Conservation (phyloP, 30 jellyfish, hydroid and myxozoan genomes). For the Pseudorhiza aurosa region DNA sequence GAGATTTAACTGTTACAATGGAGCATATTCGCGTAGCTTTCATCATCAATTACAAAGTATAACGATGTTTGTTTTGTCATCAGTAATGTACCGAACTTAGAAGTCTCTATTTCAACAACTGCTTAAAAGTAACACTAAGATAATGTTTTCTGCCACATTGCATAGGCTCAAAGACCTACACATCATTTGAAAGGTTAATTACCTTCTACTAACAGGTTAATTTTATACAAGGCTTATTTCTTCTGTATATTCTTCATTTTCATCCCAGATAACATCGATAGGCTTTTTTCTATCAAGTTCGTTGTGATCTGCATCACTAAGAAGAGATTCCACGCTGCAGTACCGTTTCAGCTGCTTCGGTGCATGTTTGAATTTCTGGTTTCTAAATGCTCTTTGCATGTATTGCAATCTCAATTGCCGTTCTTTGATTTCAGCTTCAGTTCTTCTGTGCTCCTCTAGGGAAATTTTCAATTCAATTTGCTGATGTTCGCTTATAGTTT, state of each 20-base stretch:
- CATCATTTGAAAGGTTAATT: too few species aligned
- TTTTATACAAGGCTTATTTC: slow-evolving; percentile 51
- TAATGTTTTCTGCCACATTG: too few species aligned
- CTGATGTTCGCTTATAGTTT: slow-evolving; percentile 39
- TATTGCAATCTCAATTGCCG: slow-evolving; percentile 11
- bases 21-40: too few species aligned
- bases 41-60: too few species aligned
- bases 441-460: background rate
- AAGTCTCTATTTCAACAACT: too few species aligned
- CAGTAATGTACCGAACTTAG: too few species aligned
- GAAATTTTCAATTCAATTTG: slow-evolving; percentile 15
- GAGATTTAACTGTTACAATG: too few species aligned
- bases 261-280: slow-evolving; percentile 20
- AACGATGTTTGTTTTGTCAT: too few species aligned
- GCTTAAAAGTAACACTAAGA: too few species aligned
- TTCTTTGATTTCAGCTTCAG: slow-evolving; percentile 37
- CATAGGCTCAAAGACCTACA: too few species aligned
- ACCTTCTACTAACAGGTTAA: too few species aligned
- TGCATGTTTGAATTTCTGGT: slow-evolving; percentile 30
- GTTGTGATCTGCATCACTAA: slow-evolving; percentile 16
- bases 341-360: slow-evolving; percentile 61
- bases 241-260: slow-evolving; percentile 24
- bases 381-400: slow-evolving; percentile 44
- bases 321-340: slow-evolving; percentile 64
- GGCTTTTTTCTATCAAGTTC: slow-evolving; percentile 5